Conservation (phyloP, 2,888 invertebrate genomes). For the Graphium colonna region DNA sequence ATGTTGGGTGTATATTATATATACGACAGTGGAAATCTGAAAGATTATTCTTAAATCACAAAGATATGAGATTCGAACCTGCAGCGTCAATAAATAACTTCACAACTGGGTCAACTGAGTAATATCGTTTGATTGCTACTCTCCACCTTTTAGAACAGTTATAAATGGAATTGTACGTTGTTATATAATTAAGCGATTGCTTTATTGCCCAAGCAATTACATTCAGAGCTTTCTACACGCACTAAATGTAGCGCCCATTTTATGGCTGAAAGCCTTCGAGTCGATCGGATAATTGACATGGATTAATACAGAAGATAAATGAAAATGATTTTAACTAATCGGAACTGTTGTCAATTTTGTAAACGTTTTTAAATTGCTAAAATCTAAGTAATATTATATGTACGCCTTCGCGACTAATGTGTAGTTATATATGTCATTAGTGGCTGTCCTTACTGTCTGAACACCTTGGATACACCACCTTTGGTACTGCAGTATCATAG, state of each 20-base stretch:
- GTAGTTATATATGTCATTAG: conserved; percentile 50
- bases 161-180: no score
- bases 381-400: conserved; percentile 40
- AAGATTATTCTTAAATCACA: no score
- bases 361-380: conserved; percentile 52
- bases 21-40: no score
- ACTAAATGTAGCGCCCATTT: not conserved
- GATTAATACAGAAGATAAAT: not conserved
- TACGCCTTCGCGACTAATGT: conserved; percentile 50
- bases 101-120: no score
- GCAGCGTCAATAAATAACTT: no score
- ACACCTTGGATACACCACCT: conserved; percentile 25
- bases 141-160: no score
- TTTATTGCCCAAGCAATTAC: not conserved
- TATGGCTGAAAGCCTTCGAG: not conserved
- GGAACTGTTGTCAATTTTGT: not conserved
- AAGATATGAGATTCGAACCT: no score
- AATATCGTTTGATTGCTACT: no score
- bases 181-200: no score
- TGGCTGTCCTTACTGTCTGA: conserved; percentile 39
- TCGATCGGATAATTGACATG: not conserved
- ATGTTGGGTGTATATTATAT: conserved; percentile 2
- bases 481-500: conserved; percentile 28
- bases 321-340: not conserved
- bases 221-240: not conserved